Percentiles rank a stretch among this genome's conserved stretches.
Conservation (phyloP, 2,113 vertebrate genomes). For the Plecturocebus donacophilus region DNA sequence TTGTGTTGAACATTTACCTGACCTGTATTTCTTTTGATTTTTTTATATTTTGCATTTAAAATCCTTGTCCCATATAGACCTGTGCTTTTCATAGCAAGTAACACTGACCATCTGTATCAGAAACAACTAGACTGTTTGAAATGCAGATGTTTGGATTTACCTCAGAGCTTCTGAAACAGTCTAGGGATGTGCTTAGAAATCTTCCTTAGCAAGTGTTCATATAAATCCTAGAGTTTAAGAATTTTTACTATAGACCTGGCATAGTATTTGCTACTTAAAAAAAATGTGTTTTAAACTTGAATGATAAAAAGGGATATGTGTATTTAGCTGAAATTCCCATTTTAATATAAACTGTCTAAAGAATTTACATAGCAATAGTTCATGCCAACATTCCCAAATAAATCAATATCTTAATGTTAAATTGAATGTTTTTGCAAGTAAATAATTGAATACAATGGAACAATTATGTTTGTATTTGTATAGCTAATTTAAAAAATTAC, state of each 20-base stretch:
- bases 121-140: conserved; percentile 43
- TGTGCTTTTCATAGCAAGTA: background rate
- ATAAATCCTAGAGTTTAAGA: background rate
- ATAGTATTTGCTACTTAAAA: background rate
- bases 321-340: background rate
- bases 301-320: background rate
- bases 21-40: background rate
- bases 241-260: background rate
- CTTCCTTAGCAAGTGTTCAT: conserved; percentile 7
- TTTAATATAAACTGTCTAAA: background rate
- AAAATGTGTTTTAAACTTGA: background rate
- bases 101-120: background rate
- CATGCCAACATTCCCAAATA: background rate
- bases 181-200: conserved; percentile 4
- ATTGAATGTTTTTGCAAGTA: background rate
- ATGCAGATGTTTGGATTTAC: conserved; percentile 23
- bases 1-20: background rate
- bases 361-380: background rate
- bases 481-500: background rate
- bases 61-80: background rate
- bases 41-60: background rate
- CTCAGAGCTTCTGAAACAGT: conserved; percentile 6
- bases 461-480: background rate
- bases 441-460: background rate
- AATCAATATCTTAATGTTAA: background rate